phyloP scores from a whole-genome alignment of 2,888 invertebrate species.

The Tyria jacobaeae region DNA sequence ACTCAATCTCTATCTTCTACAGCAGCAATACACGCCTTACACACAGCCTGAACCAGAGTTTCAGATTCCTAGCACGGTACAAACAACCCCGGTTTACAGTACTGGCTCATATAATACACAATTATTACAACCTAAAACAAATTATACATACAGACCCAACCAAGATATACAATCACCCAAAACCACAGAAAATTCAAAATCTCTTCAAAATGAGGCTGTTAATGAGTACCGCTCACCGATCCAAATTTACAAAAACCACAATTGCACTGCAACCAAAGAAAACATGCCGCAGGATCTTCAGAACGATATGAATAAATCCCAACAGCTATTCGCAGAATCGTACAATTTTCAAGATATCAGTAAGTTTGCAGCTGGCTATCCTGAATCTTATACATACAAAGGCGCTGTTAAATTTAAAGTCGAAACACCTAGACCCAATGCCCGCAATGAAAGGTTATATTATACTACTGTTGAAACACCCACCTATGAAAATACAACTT shows the following conservation, averaged over 20 bases:
- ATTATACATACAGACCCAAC: slow-evolving; percentile 25
- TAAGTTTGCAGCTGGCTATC: slow-evolving; percentile 67
- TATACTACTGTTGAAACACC: slow-evolving; percentile 61
- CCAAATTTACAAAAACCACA: slow-evolving; percentile 77
- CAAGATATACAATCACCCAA: not conserved
- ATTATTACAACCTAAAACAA: slow-evolving; percentile 39
- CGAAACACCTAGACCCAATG: slow-evolving; percentile 62
- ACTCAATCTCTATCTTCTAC: slow-evolving; percentile 67
- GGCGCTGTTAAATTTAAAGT: slow-evolving; percentile 67
- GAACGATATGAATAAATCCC: slow-evolving; percentile 57
- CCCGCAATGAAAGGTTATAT: slow-evolving; percentile 72
- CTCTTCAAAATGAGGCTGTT: slow-evolving; percentile 61
- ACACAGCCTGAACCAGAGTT: slow-evolving; percentile 27
- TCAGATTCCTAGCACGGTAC: slow-evolving; percentile 51
- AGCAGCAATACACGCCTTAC: slow-evolving; percentile 62
- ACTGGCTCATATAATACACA: slow-evolving; percentile 36
- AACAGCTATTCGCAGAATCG: slow-evolving; percentile 57
- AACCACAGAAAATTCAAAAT: slow-evolving; percentile 42
- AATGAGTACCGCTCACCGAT: slow-evolving; percentile 61
- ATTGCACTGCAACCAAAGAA: slow-evolving; percentile 64
- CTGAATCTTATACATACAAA: slow-evolving; percentile 60
- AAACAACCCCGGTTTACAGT: slow-evolving; percentile 45
- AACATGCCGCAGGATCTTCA: slow-evolving; percentile 49
- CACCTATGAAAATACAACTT: slow-evolving; percentile 49
- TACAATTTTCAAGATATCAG: slow-evolving; percentile 63